These are phyloP conservation scores for Parus major DNA, from an alignment of 2,113 vertebrate genomes.

Conservation along the genomic window DNA sequence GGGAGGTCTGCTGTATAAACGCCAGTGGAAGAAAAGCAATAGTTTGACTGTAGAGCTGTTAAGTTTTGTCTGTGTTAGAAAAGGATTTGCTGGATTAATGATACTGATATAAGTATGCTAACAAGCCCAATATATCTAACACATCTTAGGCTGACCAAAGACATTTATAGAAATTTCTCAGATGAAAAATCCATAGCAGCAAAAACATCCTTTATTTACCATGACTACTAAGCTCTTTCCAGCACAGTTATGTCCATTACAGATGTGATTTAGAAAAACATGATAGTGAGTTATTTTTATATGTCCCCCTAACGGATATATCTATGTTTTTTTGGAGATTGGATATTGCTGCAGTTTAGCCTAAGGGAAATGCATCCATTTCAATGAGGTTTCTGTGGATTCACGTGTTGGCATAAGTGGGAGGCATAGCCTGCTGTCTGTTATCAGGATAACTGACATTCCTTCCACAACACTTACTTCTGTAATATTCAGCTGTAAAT, in stretches of 20 bases:
- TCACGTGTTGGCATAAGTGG: neutral
- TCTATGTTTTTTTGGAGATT: neutral
- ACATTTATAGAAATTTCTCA: slow-evolving; percentile 25
- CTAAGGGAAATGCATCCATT: neutral
- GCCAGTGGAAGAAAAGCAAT: neutral
- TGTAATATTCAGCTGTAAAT: slow-evolving; percentile 56
- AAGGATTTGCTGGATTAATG: neutral
- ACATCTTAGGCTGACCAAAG: neutral
- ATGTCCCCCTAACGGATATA: neutral
- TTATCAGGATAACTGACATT: slow-evolving; percentile 62
- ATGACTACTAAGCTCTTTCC: slow-evolving; percentile 10
- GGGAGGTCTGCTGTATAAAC: neutral
- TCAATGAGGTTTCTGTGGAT: slow-evolving; percentile 25
- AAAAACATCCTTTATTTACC: slow-evolving; percentile 49
- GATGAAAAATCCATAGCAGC: slow-evolving; percentile 38
- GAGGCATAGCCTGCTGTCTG: slow-evolving; percentile 17
- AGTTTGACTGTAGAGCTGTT: neutral
- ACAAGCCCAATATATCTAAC: neutral
- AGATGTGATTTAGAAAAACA: slow-evolving; percentile 42
- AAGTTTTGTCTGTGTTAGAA: neutral
- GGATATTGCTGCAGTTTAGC: neutral
- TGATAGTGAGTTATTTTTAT: slow-evolving; percentile 5
- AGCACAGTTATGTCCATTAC: neutral
- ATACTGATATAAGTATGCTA: neutral
- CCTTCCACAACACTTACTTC: slow-evolving; percentile 57